Evolutionary conservation across 1,140 invertebrate species (phyloP), one percentile per base, ranked within the genome.

Genomic region (Lepidurus arcticus): DNA sequence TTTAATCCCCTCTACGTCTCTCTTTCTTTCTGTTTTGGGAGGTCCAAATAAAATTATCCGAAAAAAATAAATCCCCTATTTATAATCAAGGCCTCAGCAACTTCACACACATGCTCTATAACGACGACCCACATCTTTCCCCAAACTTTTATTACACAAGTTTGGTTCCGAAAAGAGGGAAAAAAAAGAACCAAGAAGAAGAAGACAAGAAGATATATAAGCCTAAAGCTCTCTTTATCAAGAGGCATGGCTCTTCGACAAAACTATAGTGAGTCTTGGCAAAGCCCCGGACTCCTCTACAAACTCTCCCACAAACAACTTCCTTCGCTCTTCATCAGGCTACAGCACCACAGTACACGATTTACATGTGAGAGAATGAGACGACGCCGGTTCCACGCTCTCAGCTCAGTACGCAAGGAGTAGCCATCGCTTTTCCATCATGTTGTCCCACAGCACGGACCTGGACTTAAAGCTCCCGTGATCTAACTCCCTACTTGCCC

Each of bases 351-450:
- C 53, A 65, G 53, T 65, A 65, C 53, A 65, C 53, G 53, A 16
- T 16, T n/a, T 65, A 21, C 53, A 65, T 65, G 53, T 65, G 53
- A 65, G 53, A 65, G 53, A 65, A 65, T 65, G 53, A 65, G 53
- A 65, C 53, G 53, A 65, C 16, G 21, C 53, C 16, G 53, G 21
- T 16, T 21, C 16, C 53, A 21, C 53, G 53, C 7, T 65, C 53
- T 65, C 21, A 9, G 16, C 21, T 65, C 53, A 65, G 53, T 65
- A 65, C 53, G 53, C 53, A n/a, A 65, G 9, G 21, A 65, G 53
- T 65, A 65, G 53, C 21, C 53, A n/a, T 65, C 16, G 21, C 16
- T 7, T 21, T 65, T 65, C n/a, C 53, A 65, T 21, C 53, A 65
- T 65, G 53, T 65, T 13, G 6, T 65, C 34, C 34, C 34, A 2